Base-by-base conservation (phyloP, 2,797 vertebrate genomes). In the Sebastes nivosus region DNA sequence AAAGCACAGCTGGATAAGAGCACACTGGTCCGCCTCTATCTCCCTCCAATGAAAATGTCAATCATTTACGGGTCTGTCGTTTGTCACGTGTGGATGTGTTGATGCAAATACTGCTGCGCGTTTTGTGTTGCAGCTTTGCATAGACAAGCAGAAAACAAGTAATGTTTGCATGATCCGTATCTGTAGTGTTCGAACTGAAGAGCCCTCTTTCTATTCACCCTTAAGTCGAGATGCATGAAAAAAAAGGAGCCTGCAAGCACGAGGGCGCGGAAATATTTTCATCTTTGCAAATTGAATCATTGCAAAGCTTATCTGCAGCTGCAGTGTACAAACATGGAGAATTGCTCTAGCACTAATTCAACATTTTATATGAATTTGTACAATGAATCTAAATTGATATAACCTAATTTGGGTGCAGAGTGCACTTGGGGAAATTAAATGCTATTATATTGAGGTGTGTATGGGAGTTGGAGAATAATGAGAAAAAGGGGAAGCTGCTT, bases 211-310 rank as follows among this genome's bases (percentile, higher is more conserved):
- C 5, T 32, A 20, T 71, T 80, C 61, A 81, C 69, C 58, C 59
- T 72, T 8, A 38, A 67, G 72, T 79, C 20, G 27, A 77, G 69
- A 84, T 71, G 46, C 57, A 61, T 61, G 65, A 67, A 60, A 42
- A 67, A 67, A 78, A 83, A 70, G 24, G 10, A 83, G 59, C 64
- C 52, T 81, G 25, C 2, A 46, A 85, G 80, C 55, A 57, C 2
- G n/a, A 87, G 63, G 14, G 27, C 67, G 60, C 61, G 84, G 73
- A 75, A 84, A 83, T 55, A n/a, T 72, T 70, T 89, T 88, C 34
- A 79, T 87, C 58, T 82, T 75, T 76, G 63, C 27, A 85, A 89
- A 90, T 67, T 80, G 29, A 92, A 84, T 91, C 61, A 89, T 82
- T 67, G 73, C 77, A 71, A 71, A 70, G 68, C 12, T 63, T 77